phyloP scores from a whole-genome alignment of 2,797 vertebrate genomes.

The Huso huso region DNA sequence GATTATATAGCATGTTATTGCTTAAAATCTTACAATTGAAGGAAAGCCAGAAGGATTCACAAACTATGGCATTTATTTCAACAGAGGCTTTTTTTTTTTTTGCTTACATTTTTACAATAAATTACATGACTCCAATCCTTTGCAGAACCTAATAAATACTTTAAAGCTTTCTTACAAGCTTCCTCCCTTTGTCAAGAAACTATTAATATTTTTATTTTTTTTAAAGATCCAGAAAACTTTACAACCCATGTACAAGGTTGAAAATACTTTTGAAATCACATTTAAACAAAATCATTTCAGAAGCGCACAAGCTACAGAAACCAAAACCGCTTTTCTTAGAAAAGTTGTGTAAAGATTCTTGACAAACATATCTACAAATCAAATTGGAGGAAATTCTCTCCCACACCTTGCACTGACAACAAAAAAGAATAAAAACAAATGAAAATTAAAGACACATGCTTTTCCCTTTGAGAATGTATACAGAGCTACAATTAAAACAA shows the following conservation, averaged over 20 bases:
- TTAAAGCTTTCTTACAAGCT: conserved; percentile 84
- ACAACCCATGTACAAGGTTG: conserved; percentile 79
- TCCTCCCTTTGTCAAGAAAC: conserved; percentile 60
- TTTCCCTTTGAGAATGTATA: conserved; percentile 64
- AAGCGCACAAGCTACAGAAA: conserved; percentile 21
- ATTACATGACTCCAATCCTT: conserved; percentile 96
- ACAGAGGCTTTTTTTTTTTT: conserved; percentile 74
- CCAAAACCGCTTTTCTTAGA: conserved; percentile 33
- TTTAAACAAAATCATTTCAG: conserved; percentile 59
- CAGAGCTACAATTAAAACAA: conserved; percentile 88
- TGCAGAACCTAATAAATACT: conserved; percentile 98
- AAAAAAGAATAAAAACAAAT: conserved; percentile 34
- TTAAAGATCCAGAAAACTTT: conserved; percentile 73
- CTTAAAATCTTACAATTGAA: conserved; percentile 20
- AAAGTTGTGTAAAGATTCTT: conserved; percentile 31
- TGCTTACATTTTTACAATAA: conserved; percentile 99
- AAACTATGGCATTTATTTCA: conserved; percentile 99
- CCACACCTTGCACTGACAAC: conserved; percentile 58
- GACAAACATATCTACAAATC: conserved; percentile 23
- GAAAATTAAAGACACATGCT: conserved; percentile 59
- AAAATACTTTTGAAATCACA: conserved; percentile 78
- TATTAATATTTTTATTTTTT: conserved; percentile 20
- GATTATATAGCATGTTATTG: too few relatives aligned
- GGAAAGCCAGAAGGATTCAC: conserved; percentile 75
- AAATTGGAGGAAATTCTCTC: conserved; percentile 46